Conservation (phyloP, 2,888 invertebrate species). For the Amblyteles armatorius region DNA sequence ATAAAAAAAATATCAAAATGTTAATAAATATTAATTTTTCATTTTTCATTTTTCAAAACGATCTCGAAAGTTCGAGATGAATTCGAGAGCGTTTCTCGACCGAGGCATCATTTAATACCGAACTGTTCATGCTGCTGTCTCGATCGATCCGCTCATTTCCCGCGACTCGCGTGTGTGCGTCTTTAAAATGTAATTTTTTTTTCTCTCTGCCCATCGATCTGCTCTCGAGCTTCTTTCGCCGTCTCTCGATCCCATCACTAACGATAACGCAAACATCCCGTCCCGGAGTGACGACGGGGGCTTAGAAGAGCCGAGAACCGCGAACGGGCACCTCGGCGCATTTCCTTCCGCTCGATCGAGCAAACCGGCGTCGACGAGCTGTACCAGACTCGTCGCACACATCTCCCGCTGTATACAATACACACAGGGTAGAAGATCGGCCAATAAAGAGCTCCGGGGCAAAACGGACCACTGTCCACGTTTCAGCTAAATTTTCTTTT, state of each 20-base stretch:
- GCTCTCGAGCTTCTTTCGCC: slow-evolving; percentile 32
- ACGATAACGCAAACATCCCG: slow-evolving; percentile 55
- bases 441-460: too few species aligned
- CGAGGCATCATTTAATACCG: not conserved
- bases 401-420: not conserved
- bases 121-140: not conserved
- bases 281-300: slow-evolving; percentile 38
- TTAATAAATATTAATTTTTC: too few species aligned
- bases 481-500: too few species aligned
- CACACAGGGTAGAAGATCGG: too few species aligned
- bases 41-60: too few species aligned
- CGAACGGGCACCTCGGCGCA: slow-evolving; percentile 18
- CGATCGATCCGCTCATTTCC: not conserved
- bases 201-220: slow-evolving; percentile 1
- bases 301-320: slow-evolving; percentile 32
- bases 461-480: too few species aligned
- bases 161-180: not conserved
- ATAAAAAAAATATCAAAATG: too few species aligned
- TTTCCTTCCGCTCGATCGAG: slow-evolving; percentile 62
- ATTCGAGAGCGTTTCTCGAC: not conserved
- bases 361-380: slow-evolving; percentile 55
- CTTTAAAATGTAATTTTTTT: not conserved
- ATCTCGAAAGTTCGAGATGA: too few species aligned
- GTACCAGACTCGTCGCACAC: slow-evolving; percentile 2
- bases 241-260: slow-evolving; percentile 33